Base-by-base conservation (phyloP, 1,140 invertebrate species). In the Camponotus floridanus region DNA sequence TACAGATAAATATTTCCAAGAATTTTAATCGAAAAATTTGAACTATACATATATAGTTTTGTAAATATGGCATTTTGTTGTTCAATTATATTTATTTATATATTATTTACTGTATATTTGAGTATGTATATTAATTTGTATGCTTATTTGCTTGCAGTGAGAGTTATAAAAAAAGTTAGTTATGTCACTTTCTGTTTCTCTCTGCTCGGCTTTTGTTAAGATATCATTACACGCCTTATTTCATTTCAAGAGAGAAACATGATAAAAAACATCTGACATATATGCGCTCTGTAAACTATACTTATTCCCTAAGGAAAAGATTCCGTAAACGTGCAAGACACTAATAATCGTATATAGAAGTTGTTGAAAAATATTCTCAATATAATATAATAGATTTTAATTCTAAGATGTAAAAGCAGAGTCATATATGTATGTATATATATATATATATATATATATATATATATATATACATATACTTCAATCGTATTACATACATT, bases 351-450 rank as follows among this genome's bases (percentile, higher is more conserved):
- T 76, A 68, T 68, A 55, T 86, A 88, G 39, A 39, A 80, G 26
- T 76, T 86, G 73, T 86, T 88, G 67, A 76, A 65, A 39, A 88
- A 70, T 62, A 88, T 79, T 88, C 68, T 51, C 15, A 51, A 51
- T 51, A 51, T 51, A 68, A 85, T 85, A 85, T 76, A 70, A 90
- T 83, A 89, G 74, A 89, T 64, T 80, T 86, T 80, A 86, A 64
- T 81, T 86, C 76, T 87, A 86, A 89, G 70, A 81, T 71, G 18
- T 83, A 86, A 84, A 80, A 65, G 67, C 67, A 70, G 26, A 26
- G 76, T 87, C 84, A 59, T 13, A 51, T 51, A 51, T 51, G 18
- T 51, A 51, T 51, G 5, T 39, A 39, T 39, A 39, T 39, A 39
- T 39, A 39, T 39, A 39, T 39, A 39, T 39, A 39, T 39, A 39